Evolutionary conservation across 2,888 invertebrate species (phyloP).

Genomic region (Torymus auratus): DNA sequence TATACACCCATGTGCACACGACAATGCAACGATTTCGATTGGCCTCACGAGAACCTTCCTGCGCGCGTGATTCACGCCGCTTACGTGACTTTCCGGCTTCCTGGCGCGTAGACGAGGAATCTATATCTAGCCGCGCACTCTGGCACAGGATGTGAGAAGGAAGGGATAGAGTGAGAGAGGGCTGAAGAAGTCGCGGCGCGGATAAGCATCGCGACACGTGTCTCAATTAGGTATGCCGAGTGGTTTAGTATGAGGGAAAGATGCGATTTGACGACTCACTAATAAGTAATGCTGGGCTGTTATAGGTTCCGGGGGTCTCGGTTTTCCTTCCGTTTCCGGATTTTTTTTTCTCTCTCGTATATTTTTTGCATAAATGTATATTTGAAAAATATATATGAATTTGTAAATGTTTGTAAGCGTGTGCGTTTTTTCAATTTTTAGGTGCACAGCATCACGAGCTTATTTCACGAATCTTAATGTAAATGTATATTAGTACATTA

Average conservation of each 20-base stretch:
- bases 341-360: no score
- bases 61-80: conserved; percentile 56
- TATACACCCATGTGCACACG: background rate
- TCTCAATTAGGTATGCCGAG: conserved; percentile 36
- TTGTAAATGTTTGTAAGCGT: no score
- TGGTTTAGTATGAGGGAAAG: background rate
- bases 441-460: no score
- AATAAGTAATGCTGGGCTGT: conserved; percentile 24
- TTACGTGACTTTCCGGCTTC: conserved; percentile 54
- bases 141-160: conserved; percentile 3
- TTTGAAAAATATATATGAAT: no score
- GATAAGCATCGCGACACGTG: conserved; percentile 33
- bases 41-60: conserved; percentile 71
- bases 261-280: conserved; percentile 20
- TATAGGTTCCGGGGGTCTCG: no score
- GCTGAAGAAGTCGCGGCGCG: background rate
- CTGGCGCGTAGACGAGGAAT: conserved; percentile 26
- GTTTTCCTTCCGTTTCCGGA: background rate
- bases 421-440: no score
- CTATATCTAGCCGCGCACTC: background rate
- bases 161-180: background rate
- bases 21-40: conserved; percentile 67
- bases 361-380: no score
- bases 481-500: no score
- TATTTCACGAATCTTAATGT: no score